Percentiles rank a stretch among this genome's conserved stretches.
These are phyloP conservation scores for Chloebia gouldiae DNA, from an alignment of 2,113 vertebrate species.

Conservation along the genomic window DNA sequence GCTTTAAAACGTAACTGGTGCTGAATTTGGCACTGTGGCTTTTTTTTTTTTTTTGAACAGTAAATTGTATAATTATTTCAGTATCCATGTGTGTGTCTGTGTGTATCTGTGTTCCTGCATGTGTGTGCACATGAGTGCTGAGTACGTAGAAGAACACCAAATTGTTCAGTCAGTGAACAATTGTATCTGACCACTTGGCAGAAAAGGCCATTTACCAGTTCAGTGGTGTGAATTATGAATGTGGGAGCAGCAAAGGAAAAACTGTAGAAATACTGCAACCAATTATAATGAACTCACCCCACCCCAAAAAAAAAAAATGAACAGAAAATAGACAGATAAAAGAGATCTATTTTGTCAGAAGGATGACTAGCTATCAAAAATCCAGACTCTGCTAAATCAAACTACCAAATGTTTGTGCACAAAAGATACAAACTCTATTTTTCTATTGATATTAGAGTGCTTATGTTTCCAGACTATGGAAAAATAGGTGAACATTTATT, in stretches of 20 bases:
- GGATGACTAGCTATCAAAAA: neutral
- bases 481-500: neutral
- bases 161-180: neutral
- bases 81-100: neutral
- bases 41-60: neutral
- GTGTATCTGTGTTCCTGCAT: neutral
- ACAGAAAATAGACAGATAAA: neutral
- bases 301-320: neutral
- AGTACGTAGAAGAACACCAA: neutral
- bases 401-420: neutral
- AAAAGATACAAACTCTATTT: neutral
- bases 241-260: neutral
- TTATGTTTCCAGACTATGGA: neutral
- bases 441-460: neutral
- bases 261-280: neutral
- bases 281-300: neutral
- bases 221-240: neutral
- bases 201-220: neutral
- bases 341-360: neutral
- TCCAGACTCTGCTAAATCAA: neutral
- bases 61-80: neutral
- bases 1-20: constrained; percentile 16
- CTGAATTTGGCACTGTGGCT: neutral
- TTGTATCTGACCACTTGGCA: neutral
- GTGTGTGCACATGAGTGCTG: neutral